Base-by-base conservation (phyloP, 2,888 invertebrate genomes). In the Agonopterix heracliana region DNA sequence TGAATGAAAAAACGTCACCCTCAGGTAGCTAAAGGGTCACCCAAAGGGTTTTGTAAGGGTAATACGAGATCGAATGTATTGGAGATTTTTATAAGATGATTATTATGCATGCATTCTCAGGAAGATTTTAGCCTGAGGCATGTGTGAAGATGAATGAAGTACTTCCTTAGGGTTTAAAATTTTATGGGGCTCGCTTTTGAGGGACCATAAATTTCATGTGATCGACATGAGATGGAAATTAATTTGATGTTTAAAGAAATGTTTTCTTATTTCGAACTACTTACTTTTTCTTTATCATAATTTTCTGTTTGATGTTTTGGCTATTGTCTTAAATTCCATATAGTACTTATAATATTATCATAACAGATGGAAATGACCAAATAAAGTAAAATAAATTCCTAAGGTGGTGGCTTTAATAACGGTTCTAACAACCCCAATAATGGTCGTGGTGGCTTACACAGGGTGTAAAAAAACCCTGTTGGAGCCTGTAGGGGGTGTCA, bases 91-190 rank as follows among this genome's bases (percentile, higher is more conserved):
- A 72, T 12, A 41, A 47, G 75, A 78, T 78, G 79, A 78, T 82
- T 84, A 82, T 81, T 86, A 88, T 84, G 84, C 85, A 85, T 74
- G 77, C 74, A 70, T 87, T 87, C 87, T 87, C 87, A 85, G 83
- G 86, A 81, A 74, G 87, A 86, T 86, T 87, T 87, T 72, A 41
- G 86, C 87, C 83, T 54, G 54, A 74, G 84, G 88, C 87, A 59
- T 71, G 57, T 71, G 71, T 72, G 66, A 61, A 74, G 70, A 67
- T 62, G 60, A 59, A 64, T 62, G 56, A 57, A 69, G 63, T 64
- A 61, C 72, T 79, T 83, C 77, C 78, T 74, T 74, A 62, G 80
- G 74, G 75, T 71, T 60, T 61, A 52, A 61, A 59, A 54, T 66
- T 64, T 57, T 69, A 59, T 71, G 60, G 63, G 63, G 66, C 60